These are phyloP conservation scores for Noctuana brunneofusca DNA, from an alignment of 2,888 invertebrate genomes.

Conservation along the genomic window DNA sequence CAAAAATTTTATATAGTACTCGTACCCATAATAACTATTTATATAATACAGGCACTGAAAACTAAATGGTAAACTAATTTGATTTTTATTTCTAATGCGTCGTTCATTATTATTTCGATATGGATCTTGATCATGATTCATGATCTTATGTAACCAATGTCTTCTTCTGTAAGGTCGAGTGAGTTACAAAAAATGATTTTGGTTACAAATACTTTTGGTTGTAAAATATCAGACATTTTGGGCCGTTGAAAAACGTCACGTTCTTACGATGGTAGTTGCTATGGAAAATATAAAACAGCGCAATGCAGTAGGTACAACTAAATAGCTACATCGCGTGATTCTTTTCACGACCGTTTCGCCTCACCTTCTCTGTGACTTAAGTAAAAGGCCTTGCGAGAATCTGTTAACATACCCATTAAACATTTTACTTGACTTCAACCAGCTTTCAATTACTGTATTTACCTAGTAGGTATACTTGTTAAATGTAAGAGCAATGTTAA, in stretches of 20 bases:
- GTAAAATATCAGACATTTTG: neutral
- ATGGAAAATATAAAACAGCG: slow-evolving; percentile 20
- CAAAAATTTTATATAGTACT: no score
- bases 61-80: no score
- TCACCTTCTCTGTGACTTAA: slow-evolving; percentile 19
- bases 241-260: neutral
- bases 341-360: slow-evolving; percentile 16
- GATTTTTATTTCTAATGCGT: no score
- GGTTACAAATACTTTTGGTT: no score
- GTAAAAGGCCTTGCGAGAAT: slow-evolving; percentile 15
- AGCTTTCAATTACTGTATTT: neutral
- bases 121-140: no score
- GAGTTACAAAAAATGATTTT: no score
- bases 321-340: slow-evolving; percentile 18
- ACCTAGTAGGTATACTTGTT: neutral
- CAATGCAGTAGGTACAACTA: slow-evolving; percentile 6
- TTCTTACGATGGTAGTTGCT: neutral
- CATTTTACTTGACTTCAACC: neutral
- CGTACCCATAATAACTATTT: no score
- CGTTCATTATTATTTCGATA: no score
- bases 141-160: no score
- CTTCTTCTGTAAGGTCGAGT: no score
- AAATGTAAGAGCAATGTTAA: no score
- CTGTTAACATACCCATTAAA: slow-evolving; percentile 6
- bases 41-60: no score